Evolutionary conservation across 2,113 vertebrate genomes (phyloP).

Genomic region (Rhombomys opimus): DNA sequence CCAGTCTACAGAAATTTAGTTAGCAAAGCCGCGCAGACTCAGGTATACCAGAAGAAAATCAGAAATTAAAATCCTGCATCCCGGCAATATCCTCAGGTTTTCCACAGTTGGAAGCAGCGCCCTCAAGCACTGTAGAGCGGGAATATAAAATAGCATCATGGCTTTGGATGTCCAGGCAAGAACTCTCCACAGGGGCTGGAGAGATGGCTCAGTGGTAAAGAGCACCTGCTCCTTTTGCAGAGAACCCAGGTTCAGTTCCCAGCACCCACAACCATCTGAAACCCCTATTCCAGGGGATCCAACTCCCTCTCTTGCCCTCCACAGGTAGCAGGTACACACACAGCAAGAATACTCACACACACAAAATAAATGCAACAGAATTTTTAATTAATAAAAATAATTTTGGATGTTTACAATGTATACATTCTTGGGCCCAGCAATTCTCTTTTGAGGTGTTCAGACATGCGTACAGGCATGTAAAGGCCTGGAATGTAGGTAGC

Average conservation of each 20-base stretch:
- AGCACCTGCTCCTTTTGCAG: not conserved
- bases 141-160: not conserved
- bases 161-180: not conserved
- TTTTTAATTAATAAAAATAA: not conserved
- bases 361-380: not conserved
- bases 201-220: not conserved
- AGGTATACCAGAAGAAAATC: slow-evolving; percentile 22
- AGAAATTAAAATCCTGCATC: slow-evolving; percentile 26
- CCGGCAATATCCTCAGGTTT: slow-evolving; percentile 5
- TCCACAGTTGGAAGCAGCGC: not conserved
- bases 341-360: no score
- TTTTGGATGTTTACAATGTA: not conserved
- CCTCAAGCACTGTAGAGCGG: not conserved
- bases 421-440: not conserved
- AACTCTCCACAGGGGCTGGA: not conserved
- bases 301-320: not conserved
- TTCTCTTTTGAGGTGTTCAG: not conserved
- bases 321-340: not conserved
- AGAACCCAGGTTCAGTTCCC: not conserved
- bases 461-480: not conserved
- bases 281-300: not conserved
- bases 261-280: not conserved
- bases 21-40: not conserved
- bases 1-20: not conserved
- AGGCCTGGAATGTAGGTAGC: not conserved